phyloP scores from a whole-genome alignment of 2,797 vertebrate genomes.

The Orientallactaga sibirica region DNA sequence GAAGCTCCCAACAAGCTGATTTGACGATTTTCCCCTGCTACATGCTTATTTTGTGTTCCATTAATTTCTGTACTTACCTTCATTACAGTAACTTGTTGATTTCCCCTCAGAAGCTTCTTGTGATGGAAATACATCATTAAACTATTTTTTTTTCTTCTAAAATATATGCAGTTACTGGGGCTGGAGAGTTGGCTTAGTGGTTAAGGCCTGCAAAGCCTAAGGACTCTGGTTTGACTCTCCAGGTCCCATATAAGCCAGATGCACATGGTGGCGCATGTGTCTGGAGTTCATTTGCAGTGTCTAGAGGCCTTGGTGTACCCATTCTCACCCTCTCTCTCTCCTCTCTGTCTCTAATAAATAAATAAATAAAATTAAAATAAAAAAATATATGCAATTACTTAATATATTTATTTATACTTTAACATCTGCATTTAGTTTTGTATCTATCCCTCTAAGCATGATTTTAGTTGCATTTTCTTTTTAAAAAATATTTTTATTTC shows the following conservation, averaged over 20 bases:
- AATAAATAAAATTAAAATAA: too few relatives aligned
- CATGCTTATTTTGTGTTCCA: conserved; percentile 8
- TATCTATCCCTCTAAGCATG: not conserved
- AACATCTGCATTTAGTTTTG: conserved; percentile 9
- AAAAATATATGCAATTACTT: not conserved
- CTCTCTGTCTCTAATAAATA: too few relatives aligned
- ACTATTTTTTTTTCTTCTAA: not conserved
- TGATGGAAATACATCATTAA: not conserved
- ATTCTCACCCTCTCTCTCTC: too few relatives aligned
- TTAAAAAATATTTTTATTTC: too few relatives aligned
- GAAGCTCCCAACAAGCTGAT: not conserved
- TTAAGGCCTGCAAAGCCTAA: too few relatives aligned
- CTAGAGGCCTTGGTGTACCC: too few relatives aligned
- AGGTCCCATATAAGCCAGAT: too few relatives aligned
- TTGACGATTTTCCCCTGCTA: conserved; percentile 26
- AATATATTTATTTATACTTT: conserved; percentile 40
- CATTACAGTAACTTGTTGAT: conserved; percentile 9
- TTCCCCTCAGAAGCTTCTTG: not conserved
- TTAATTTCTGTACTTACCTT: not conserved
- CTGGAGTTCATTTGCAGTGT: too few relatives aligned
- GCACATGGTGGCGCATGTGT: too few relatives aligned
- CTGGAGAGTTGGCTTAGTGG: too few relatives aligned
- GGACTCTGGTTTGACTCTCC: too few relatives aligned
- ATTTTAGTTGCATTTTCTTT: not conserved
- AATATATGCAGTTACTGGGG: not conserved